Conservation (phyloP, 2,113 vertebrate genomes). For the Hiodon alosoides region DNA sequence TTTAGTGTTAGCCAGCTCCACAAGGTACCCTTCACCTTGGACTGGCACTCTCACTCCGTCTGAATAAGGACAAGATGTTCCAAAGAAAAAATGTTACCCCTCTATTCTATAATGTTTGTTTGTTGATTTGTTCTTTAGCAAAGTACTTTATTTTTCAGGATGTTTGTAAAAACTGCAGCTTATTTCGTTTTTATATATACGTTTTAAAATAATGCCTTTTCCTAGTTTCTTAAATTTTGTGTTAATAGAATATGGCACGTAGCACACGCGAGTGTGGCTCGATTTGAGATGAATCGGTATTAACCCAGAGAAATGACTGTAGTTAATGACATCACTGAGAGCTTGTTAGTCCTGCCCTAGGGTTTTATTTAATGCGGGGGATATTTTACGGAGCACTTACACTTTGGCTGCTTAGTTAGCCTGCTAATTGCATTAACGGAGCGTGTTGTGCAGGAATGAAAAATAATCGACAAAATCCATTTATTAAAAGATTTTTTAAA, state of each 20-base stretch:
- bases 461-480: slow-evolving; percentile 42
- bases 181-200: too few species aligned
- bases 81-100: too few species aligned
- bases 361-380: slow-evolving; percentile 18
- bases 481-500: background rate
- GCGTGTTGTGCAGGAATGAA: slow-evolving; percentile 25
- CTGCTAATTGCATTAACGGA: slow-evolving; percentile 41
- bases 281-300: slow-evolving; percentile 59
- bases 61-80: background rate
- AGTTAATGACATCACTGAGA: slow-evolving; percentile 36
- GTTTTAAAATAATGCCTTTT: slow-evolving; percentile 17
- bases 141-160: slow-evolving; percentile 23
- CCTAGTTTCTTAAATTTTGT: slow-evolving; percentile 32
- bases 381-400: slow-evolving; percentile 31
- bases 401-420: slow-evolving; percentile 33
- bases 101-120: background rate
- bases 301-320: slow-evolving; percentile 68
- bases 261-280: slow-evolving; percentile 44
- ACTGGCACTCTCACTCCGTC: background rate
- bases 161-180: slow-evolving; percentile 31
- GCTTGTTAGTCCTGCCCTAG: slow-evolving; percentile 24
- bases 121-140: background rate
- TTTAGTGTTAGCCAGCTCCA: background rate
- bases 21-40: background rate
- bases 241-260: background rate